These are phyloP conservation scores for Perca flavescens DNA, from an alignment of 2,113 vertebrate genomes.

Conservation along the genomic window DNA sequence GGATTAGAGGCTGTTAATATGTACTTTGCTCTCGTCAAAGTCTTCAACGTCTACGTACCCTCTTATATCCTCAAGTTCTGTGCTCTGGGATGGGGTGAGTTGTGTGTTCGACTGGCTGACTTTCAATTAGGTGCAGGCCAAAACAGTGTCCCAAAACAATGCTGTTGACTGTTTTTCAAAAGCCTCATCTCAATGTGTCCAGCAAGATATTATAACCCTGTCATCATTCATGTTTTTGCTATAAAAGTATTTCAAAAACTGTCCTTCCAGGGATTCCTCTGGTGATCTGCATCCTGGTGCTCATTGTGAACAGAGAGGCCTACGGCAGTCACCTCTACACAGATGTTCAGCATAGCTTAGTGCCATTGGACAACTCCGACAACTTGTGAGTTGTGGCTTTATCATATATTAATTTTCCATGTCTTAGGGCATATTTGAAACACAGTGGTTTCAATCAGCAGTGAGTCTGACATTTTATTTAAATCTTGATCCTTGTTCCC, in stretches of 20 bases:
- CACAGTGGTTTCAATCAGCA: not conserved
- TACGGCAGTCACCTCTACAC: conserved; percentile 79
- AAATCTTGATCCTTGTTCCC: not conserved
- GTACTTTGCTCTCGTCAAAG: conserved; percentile 92
- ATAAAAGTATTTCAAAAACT: not conserved
- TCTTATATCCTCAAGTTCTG: conserved; percentile 93
- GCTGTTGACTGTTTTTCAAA: not conserved
- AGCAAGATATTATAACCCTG: not conserved
- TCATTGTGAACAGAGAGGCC: conserved; percentile 84
- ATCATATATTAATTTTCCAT: not conserved
- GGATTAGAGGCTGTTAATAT: conserved; percentile 91
- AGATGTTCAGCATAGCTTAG: not conserved
- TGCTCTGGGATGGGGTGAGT: conserved; percentile 91
- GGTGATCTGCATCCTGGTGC: conserved; percentile 82
- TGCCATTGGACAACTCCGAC: conserved; percentile 68
- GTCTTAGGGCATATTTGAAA: not conserved
- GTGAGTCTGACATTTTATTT: not conserved
- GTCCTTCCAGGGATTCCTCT: conserved; percentile 87
- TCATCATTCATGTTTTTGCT: not conserved
- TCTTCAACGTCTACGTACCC: conserved; percentile 91
- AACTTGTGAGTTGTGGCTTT: conserved; percentile 84
- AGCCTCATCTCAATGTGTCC: not conserved
- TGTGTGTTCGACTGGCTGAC: not conserved
- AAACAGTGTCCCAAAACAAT: not conserved
- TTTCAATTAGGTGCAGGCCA: not conserved